phyloP scores from a whole-genome alignment of 1,140 invertebrate genomes.

The Pissodes strobi region DNA sequence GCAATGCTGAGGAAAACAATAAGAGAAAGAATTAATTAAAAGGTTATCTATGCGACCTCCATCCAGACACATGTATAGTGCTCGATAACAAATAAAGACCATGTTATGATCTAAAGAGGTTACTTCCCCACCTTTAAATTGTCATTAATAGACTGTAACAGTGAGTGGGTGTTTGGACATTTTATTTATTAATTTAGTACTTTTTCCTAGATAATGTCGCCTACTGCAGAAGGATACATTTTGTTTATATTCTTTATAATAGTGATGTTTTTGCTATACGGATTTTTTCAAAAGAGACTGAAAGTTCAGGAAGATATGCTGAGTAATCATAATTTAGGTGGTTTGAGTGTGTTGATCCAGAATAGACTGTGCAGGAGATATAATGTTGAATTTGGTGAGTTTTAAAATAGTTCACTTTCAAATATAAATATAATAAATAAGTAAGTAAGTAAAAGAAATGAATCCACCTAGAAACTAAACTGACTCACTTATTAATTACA shows the following conservation, averaged over 20 bases:
- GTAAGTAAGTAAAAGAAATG: too few relatives aligned
- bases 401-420: too few relatives aligned
- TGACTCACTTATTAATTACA: too few relatives aligned
- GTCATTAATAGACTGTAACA: constrained; percentile 2
- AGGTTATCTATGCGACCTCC: too few relatives aligned
- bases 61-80: too few relatives aligned
- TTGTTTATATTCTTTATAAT: constrained; percentile 23
- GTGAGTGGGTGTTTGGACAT: background rate
- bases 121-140: constrained; percentile 16
- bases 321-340: constrained; percentile 9
- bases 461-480: too few relatives aligned
- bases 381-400: constrained; percentile 13
- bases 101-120: constrained; percentile 14
- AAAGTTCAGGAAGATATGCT: constrained; percentile 12
- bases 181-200: too few relatives aligned
- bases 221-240: constrained; percentile 22
- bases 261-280: constrained; percentile 23
- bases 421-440: too few relatives aligned
- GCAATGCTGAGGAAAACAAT: too few relatives aligned
- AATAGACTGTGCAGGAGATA: constrained; percentile 5
- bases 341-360: constrained; percentile 14
- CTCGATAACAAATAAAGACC: too few relatives aligned
- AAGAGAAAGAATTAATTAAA: too few relatives aligned
- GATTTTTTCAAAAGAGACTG: constrained; percentile 19
- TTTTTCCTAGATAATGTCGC: constrained; percentile 15